phyloP scores from a whole-genome alignment of 1,140 invertebrate genomes.

The Bombus balteatus region DNA sequence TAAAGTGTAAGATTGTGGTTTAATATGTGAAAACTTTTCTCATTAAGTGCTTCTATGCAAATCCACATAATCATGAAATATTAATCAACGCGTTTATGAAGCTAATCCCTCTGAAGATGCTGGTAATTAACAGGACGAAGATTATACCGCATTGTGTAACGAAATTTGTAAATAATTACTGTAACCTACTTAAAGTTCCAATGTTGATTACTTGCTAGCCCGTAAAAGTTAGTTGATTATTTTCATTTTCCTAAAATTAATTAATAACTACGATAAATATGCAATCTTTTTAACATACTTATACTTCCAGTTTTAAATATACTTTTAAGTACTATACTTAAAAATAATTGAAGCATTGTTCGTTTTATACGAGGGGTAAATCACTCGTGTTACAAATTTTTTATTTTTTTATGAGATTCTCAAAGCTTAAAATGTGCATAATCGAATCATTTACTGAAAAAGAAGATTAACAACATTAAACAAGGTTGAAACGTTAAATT shows the following conservation, averaged over 20 bases:
- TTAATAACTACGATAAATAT: not conserved
- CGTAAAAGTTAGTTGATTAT: not conserved
- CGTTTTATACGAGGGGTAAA: too few relatives aligned
- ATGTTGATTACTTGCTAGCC: not conserved
- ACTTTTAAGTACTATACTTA: too few relatives aligned
- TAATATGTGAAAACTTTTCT: not conserved
- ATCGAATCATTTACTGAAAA: too few relatives aligned
- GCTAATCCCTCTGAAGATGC: not conserved
- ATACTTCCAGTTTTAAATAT: too few relatives aligned
- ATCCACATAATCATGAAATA: not conserved
- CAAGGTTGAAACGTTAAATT: too few relatives aligned
- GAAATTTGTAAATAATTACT: not conserved
- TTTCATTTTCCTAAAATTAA: not conserved
- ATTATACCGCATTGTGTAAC: not conserved
- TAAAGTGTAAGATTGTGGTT: not conserved
- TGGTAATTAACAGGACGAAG: not conserved
- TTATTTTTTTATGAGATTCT: too few relatives aligned
- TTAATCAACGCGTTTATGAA: conserved; percentile 10
- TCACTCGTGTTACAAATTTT: too few relatives aligned
- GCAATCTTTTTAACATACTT: not conserved
- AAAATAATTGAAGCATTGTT: too few relatives aligned
- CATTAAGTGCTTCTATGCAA: not conserved
- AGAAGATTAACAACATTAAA: too few relatives aligned
- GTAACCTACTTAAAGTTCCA: not conserved
- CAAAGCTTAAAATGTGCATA: too few relatives aligned